A percentile compares a stretch with the other conserved stretches of the same genome.
Evolutionary conservation across 2,113 vertebrate genomes (phyloP).

Genomic region (Lagopus leucura): DNA sequence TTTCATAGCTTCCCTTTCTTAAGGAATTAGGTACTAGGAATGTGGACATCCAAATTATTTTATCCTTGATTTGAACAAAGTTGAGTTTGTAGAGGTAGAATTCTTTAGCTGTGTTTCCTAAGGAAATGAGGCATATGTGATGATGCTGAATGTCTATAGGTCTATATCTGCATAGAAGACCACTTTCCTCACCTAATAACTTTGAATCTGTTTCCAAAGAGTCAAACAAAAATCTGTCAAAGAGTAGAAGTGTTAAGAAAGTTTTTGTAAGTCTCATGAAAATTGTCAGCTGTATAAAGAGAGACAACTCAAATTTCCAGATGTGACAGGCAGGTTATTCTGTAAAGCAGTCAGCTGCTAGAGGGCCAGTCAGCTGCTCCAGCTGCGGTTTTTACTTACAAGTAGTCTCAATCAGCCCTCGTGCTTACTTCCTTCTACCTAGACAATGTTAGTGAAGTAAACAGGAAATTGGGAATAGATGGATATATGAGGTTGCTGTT

Average conservation of each 20-base stretch:
- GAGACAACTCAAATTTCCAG: not conserved
- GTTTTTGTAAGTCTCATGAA: not conserved
- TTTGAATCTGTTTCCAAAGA: not conserved
- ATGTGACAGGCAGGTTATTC: not conserved
- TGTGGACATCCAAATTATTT: not conserved
- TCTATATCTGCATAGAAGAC: not conserved
- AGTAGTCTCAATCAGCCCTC: not conserved
- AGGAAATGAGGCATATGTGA: not conserved
- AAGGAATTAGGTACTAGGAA: not conserved
- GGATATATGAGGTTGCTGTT: not conserved
- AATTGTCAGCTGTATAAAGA: not conserved
- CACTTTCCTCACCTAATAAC: accelerated
- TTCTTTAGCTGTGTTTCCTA: not conserved
- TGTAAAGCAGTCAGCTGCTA: not conserved
- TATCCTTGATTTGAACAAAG: not conserved
- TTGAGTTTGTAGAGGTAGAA: not conserved
- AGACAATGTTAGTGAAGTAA: not conserved
- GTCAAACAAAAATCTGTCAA: not conserved
- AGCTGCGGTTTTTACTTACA: not conserved
- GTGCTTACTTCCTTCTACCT: not conserved
- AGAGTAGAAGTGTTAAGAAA: not conserved
- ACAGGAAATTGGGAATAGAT: not conserved
- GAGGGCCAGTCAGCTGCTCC: not conserved
- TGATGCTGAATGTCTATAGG: not conserved
- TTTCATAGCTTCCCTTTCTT: not conserved